phyloP scores from a whole-genome alignment of 2,113 vertebrate species.

The Aythya baeri region DNA sequence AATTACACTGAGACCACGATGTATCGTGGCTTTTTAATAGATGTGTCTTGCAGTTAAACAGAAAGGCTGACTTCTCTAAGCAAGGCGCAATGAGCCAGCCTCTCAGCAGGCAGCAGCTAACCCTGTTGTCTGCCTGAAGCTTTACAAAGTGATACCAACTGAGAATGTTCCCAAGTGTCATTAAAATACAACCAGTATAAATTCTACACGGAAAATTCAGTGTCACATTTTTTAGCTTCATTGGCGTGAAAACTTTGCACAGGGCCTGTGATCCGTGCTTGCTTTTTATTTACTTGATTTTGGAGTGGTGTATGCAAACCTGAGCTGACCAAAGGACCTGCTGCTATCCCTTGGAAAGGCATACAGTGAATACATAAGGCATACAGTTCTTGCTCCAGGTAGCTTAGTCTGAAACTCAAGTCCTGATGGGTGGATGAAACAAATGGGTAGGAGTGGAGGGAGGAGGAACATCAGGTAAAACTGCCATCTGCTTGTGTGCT shows the following conservation, averaged over 20 bases:
- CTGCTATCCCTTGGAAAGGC: not conserved
- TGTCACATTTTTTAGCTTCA: not conserved
- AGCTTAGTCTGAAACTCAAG: not conserved
- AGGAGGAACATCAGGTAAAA: not conserved
- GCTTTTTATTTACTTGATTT: not conserved
- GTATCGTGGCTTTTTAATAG: not conserved
- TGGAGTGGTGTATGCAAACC: not conserved
- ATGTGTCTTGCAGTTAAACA: not conserved
- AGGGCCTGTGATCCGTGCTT: not conserved
- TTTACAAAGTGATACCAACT: constrained; percentile 2
- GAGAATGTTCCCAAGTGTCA: not conserved
- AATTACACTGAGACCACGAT: not conserved
- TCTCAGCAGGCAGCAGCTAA: constrained; percentile 37
- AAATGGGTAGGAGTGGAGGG: not conserved
- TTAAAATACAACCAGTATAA: not conserved
- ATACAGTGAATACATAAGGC: not conserved
- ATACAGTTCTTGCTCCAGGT: not conserved
- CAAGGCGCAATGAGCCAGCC: not conserved
- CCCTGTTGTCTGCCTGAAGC: constrained; percentile 11
- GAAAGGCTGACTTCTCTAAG: not conserved
- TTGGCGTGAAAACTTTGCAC: not conserved
- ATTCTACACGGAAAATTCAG: not conserved
- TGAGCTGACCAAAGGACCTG: not conserved
- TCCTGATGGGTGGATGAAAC: not conserved
- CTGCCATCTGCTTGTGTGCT: not conserved